phyloP scores from a whole-genome alignment of 2,797 vertebrate species.

The Fistularia commersonii region DNA sequence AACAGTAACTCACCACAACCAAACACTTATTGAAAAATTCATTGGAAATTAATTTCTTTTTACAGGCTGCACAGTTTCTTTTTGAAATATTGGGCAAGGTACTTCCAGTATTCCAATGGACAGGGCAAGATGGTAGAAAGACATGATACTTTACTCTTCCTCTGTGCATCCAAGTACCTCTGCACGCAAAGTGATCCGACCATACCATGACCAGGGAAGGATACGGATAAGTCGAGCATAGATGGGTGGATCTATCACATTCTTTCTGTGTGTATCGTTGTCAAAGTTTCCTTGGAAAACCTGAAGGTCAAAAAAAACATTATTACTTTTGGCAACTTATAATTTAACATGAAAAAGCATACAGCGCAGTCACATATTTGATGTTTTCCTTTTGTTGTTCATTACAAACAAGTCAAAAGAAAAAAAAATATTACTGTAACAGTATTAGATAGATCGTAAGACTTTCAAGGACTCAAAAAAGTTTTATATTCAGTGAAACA shows the following conservation, averaged over 20 bases:
- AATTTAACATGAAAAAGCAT: neutral
- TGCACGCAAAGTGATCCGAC: conserved; percentile 92
- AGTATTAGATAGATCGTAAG: neutral
- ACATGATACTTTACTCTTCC: conserved; percentile 80
- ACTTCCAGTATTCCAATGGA: conserved; percentile 60
- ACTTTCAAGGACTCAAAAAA: no score
- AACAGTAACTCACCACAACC: conserved; percentile 83
- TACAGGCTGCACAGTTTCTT: conserved; percentile 89
- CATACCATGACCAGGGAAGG: conserved; percentile 98
- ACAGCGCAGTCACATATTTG: neutral
- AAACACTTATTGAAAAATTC: conserved; percentile 81
- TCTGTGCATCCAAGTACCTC: conserved; percentile 93
- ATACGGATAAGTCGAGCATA: conserved; percentile 87
- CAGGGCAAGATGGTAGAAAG: conserved; percentile 32
- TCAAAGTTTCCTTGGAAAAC: conserved; percentile 99
- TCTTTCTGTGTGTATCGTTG: conserved; percentile 99
- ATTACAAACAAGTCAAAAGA: neutral
- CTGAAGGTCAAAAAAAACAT: conserved; percentile 57
- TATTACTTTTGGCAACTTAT: neutral
- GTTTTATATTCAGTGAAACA: neutral
- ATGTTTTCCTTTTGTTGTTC: neutral
- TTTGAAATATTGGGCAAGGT: conserved; percentile 62
- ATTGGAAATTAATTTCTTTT: conserved; percentile 80
- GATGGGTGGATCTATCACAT: conserved; percentile 92
- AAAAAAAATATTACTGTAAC: no score